Evolutionary conservation across 2,113 vertebrate species (phyloP).

Genomic region (Maylandia zebra): DNA sequence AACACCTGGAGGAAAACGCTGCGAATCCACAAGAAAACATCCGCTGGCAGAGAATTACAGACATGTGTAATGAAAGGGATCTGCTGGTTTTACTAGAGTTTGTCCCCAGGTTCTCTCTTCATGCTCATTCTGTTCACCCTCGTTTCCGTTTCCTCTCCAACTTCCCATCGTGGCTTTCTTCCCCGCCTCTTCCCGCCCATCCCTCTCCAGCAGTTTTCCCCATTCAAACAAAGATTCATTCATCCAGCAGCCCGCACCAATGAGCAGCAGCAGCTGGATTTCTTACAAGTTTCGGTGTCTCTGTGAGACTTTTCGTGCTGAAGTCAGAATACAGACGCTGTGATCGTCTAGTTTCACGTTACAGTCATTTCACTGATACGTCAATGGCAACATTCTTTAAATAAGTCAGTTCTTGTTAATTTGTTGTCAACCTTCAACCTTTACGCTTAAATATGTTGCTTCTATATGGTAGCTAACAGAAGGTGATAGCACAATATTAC

Average conservation of each 20-base stretch:
- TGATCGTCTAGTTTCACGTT: neutral
- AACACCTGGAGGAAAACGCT: constrained; percentile 28
- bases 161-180: constrained; percentile 2
- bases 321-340: neutral
- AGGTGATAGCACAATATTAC: neutral
- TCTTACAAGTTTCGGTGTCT: neutral
- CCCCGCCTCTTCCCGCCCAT: neutral
- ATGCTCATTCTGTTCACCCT: constrained; percentile 15
- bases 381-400: neutral
- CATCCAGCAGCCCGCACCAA: neutral
- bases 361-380: neutral
- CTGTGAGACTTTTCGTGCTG: neutral
- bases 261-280: neutral
- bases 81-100: constrained; percentile 5
- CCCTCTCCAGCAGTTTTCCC: constrained; percentile 2
- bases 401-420: neutral
- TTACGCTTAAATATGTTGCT: neutral
- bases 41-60: constrained; percentile 12
- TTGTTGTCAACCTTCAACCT: neutral
- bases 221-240: constrained; percentile 45
- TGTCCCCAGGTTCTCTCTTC: constrained; percentile 14
- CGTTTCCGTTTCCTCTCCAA: constrained; percentile 37
- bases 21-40: constrained; percentile 37
- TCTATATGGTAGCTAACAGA: neutral
- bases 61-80: constrained; percentile 21